Base-by-base conservation (phyloP, 2,113 vertebrate species). In the Anoura caudifer region DNA sequence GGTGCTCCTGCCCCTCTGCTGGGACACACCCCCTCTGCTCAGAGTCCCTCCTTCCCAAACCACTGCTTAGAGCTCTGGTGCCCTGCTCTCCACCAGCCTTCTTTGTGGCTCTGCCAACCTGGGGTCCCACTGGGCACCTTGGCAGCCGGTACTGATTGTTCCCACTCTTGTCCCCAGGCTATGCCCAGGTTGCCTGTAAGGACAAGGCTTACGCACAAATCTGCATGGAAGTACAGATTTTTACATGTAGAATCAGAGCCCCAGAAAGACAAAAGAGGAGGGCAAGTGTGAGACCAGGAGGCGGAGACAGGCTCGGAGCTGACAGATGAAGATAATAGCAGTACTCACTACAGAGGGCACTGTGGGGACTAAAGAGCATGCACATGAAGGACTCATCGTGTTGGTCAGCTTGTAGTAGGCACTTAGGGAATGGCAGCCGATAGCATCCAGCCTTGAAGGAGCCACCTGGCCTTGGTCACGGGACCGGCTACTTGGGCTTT, bases 331-430 rank as follows among this genome's bases (percentile, higher is more conserved):
- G 76, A 5, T 45, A 47, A 45, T 61, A 16, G 22, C 26, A 13
- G 7, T 0, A 1, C 43, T 63, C 24, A 2, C 69, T 31, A 22
- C 20, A 0, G 1, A 0, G 47, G 19, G 28, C 5, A 1, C 28
- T 17, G n/a, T 9, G 36, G 33, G 22, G 15, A 26, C 12, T 8
- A n/a, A 9, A 12, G 56, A 67, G 20, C 6, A 7, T 15, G 15
- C 20, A 0, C 28, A 9, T 1, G 13, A 43, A 45, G 75, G 15
- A 9, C 38, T 81, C 11, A 56, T 19, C n/a, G 0, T 3, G 50
- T 50, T 54, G 52, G 13, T 20, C 52, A 26, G 76, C 76, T 56
- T 24, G 15, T 41, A 61, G 50, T 56, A 7, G 38, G 33, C 50
- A 22, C 69, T 83, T 67, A 45, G 8, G n/a, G n/a, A 43, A 36